Evolutionary conservation across 2,888 invertebrate genomes (phyloP), one percentile per base, ranked within the genome.

Genomic region (Eristalis tenax): DNA sequence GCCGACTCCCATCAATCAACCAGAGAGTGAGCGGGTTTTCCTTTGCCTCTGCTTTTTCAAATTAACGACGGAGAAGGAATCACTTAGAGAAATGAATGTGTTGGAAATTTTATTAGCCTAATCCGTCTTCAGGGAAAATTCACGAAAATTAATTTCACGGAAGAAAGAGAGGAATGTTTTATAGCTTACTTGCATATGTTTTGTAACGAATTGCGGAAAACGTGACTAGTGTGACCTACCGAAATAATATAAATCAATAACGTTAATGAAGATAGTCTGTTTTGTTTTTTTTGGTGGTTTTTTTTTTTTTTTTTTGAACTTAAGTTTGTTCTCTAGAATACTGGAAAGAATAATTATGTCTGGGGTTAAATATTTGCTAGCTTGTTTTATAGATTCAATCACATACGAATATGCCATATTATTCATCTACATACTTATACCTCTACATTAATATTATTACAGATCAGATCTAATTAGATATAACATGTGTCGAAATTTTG

Each of bases 61-160:
- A 78, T 61, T 87, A 86, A 78, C 77, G 69, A 86, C 70, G 75
- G 50, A 79, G 74, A 83, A 78, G 78, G 69, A 79, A 83, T 83
- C 86, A 86, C 83, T 86, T 75, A 83, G 78, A 83, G 79, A 86
- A 86, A 86, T 83, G 86, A 86, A 83, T 86, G 78, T 86, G 83
- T 86, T 83, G 78, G 86, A 86, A 83, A 75, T 83, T 86, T 83
- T 83, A 86, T 83, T 83, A 83, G 77, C 65, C 74, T 79, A 75
- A 86, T 79, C 75, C 71, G 83, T 86, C 75, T 86, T 75, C 78
- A 57, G 61, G 79, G 83, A 87, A 80, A 78, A 86, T 82, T 82
- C 76, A 82, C 82, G 82, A 82, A 82, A 82, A 82, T 82, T 76
- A 82, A 82, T 82, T 82, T 82, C 70, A 70, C 22, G 81, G 75